Base-by-base conservation (phyloP, 2,888 invertebrate genomes). In the Drosophila imparisetae region DNA sequence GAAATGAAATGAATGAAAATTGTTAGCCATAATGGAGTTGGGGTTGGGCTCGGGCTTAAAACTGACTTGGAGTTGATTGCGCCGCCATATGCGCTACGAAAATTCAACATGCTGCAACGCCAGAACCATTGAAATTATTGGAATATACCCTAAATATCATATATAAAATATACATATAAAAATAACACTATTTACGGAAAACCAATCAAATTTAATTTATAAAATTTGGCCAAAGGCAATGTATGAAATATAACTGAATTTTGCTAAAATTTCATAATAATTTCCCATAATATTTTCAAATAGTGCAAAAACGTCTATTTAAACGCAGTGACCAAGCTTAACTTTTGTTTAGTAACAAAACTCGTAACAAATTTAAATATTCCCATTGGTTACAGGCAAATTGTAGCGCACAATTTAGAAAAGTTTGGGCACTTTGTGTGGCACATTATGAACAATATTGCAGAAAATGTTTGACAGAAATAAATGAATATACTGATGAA, bases 1-100 rank as follows among this genome's bases (percentile, higher is more conserved):
- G 81, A 77, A 85, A 85, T 77, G 88, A 86, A 85, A 73, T 69
- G 75, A 85, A 85, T 77, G 83, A 86, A 85, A 72, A 71, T 40
- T 50, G 21, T 68, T 73, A 57, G 72, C 77, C 59, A 15, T 58
- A 54, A 65, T 42, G 48, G 38, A n/a, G 38, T n/a, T 38, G 55
- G 38, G 55, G 27, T 27, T 29, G 54, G 10, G 15, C 15, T 27
- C 10, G 27, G 18, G 4, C 13, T n/a, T n/a, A 5, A n/a, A 27
- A n/a, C 29, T 45, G 24, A 24, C 34, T 32, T 61, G 21, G 49
- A 24, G 55, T 38, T 55, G 61, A 34, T 29, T 52, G 48, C 50
- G 38, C 38, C 52, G n/a, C 38, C 29, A 36, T 66, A 69, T 78
- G 49, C 60, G 36, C 74, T 64, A 34, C 48, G 8, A 10, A 61